Evolutionary conservation across 2,888 invertebrate species (phyloP).

Genomic region (Amiota minor): DNA sequence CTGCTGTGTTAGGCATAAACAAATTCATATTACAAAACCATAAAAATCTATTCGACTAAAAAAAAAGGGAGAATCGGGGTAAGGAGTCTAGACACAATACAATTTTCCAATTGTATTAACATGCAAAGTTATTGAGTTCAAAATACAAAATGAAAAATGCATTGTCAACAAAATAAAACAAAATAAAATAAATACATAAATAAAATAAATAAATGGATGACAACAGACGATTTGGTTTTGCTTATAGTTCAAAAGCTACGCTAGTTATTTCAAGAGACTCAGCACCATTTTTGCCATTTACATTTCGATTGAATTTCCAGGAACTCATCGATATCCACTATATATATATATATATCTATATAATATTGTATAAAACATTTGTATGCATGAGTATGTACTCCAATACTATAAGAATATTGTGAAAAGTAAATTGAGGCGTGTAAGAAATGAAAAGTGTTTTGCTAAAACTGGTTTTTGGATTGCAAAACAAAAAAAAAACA

Average conservation of each 20-base stretch:
- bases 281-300: too few relatives aligned
- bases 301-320: too few relatives aligned
- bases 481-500: too few relatives aligned
- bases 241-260: too few relatives aligned
- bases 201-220: constrained; percentile 7
- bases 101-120: constrained; percentile 14
- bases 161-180: neutral
- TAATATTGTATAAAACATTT: too few relatives aligned
- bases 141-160: constrained; percentile 19
- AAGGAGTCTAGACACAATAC: neutral
- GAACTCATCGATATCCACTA: too few relatives aligned
- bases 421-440: constrained; percentile 19
- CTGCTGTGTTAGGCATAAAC: constrained; percentile 13
- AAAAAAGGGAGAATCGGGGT: neutral
- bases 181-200: neutral
- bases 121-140: constrained; percentile 6
- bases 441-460: constrained; percentile 17
- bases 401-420: too few relatives aligned
- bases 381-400: too few relatives aligned
- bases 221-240: too few relatives aligned
- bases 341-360: too few relatives aligned
- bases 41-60: constrained; percentile 1
- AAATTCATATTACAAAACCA: constrained; percentile 14
- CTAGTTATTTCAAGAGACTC: too few relatives aligned
- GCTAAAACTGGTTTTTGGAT: neutral